Percentiles rank a stretch among this genome's conserved stretches.
Conservation (phyloP, 2,113 vertebrate genomes). For the Ictalurus furcatus region DNA sequence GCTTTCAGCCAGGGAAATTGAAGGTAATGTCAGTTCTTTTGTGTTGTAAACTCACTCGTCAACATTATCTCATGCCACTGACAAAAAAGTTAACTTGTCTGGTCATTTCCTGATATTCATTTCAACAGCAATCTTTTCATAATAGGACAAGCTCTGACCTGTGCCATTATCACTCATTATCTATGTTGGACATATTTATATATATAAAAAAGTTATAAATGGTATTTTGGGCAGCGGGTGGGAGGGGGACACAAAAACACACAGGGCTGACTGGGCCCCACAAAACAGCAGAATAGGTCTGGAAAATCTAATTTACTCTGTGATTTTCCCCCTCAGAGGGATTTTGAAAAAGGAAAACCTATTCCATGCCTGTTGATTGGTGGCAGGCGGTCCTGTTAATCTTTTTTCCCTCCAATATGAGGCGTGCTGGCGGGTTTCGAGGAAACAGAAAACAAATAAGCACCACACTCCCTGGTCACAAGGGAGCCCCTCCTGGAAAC, state of each 20-base stretch:
- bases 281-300: slow-evolving; percentile 30
- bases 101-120: slow-evolving; percentile 8
- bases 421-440: not conserved
- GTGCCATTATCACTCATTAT: slow-evolving; percentile 21
- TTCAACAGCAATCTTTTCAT: not conserved
- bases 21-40: not conserved
- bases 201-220: not conserved
- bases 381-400: slow-evolving; percentile 5
- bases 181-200: slow-evolving; percentile 13
- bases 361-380: slow-evolving; percentile 21
- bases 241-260: not conserved
- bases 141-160: slow-evolving; percentile 19
- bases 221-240: not conserved
- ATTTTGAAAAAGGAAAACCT: slow-evolving; percentile 29
- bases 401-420: slow-evolving; percentile 26
- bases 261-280: not conserved
- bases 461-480: slow-evolving; percentile 8
- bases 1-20: slow-evolving; percentile 14
- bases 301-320: slow-evolving; percentile 43
- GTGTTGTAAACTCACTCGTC: slow-evolving; percentile 27
- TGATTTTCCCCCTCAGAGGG: slow-evolving; percentile 44
- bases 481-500: slow-evolving; percentile 41
- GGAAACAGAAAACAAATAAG: slow-evolving; percentile 33
- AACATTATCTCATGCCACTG: not conserved
- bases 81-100: slow-evolving; percentile 5